Evolutionary conservation across 1,140 invertebrate species (phyloP).

Genomic region (Drosophila fuyamai): DNA sequence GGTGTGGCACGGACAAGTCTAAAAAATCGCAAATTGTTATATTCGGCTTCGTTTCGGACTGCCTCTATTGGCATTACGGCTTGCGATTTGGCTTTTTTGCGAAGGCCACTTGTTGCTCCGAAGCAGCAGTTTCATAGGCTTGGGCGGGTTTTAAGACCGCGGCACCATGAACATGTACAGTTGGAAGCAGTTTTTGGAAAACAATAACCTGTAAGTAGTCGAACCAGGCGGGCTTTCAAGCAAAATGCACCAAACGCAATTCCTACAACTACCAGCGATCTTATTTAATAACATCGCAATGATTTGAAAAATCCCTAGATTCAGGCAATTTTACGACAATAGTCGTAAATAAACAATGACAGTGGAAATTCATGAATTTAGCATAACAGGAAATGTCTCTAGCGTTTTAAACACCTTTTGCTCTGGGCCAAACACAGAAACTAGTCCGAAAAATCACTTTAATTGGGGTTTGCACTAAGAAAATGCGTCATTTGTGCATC

Average conservation of each 20-base stretch:
- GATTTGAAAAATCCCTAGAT: conserved; percentile 11
- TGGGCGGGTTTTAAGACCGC: background rate
- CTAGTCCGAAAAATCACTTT: conserved; percentile 10
- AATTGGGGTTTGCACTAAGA: background rate
- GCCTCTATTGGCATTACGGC: conserved; percentile 11
- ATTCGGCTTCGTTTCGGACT: conserved; percentile 4
- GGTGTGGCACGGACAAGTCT: conserved; percentile 8
- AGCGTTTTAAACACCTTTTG: background rate
- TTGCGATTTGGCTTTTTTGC: conserved; percentile 8
- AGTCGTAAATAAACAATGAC: conserved; percentile 6
- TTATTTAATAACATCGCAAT: conserved; percentile 9
- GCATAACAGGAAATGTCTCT: background rate
- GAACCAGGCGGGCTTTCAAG: conserved; percentile 1
- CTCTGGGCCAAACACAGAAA: conserved; percentile 1
- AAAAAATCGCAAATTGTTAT: conserved; percentile 11
- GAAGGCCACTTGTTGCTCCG: conserved; percentile 35
- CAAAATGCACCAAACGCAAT: conserved; percentile 22
- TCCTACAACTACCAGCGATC: background rate
- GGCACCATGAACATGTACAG: conserved; percentile 39
- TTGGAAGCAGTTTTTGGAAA: conserved; percentile 67
- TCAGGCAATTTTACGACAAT: conserved; percentile 1
- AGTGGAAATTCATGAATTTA: conserved; percentile 2
- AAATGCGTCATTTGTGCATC: conserved; percentile 4
- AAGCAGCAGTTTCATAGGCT: background rate
- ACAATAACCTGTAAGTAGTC: conserved; percentile 68